A percentile compares a stretch with the other conserved stretches of the same genome.
Conservation (phyloP, 2,113 vertebrate genomes). For the Chloebia gouldiae region DNA sequence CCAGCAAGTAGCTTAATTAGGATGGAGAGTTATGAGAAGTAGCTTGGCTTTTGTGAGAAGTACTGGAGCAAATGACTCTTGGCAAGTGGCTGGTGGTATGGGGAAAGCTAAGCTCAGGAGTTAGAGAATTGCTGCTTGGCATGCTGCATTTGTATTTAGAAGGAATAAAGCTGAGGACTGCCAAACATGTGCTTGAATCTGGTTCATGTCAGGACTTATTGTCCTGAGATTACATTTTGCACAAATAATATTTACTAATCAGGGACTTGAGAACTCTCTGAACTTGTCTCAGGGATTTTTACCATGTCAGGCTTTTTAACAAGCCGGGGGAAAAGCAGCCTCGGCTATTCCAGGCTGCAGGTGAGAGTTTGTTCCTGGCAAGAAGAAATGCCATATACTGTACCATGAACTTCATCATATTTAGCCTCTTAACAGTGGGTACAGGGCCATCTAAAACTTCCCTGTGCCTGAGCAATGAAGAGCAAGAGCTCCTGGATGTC, state of each 20-base stretch:
- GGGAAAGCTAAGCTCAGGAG: neutral
- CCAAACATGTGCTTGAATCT: neutral
- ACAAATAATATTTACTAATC: neutral
- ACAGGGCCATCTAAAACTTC: neutral
- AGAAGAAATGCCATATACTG: neutral
- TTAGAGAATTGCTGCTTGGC: neutral
- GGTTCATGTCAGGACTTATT: neutral
- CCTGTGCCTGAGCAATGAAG: neutral
- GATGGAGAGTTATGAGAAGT: conserved; percentile 43
- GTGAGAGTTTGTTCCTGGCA: neutral
- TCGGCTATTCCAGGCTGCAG: neutral
- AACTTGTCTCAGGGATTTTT: neutral
- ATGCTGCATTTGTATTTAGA: neutral
- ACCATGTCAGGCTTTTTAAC: neutral
- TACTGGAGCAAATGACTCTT: conserved; percentile 28
- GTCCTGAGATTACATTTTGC: neutral
- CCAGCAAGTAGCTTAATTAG: conserved; percentile 57
- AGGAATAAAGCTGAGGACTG: neutral
- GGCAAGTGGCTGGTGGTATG: conserved; percentile 23
- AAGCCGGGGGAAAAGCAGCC: neutral
- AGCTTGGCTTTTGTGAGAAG: conserved; percentile 34
- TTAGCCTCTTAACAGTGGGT: neutral
- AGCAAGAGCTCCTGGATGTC: neutral
- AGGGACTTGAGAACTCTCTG: neutral
- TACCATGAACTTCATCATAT: neutral